A percentile compares a stretch with the other conserved stretches of the same genome.
These are phyloP conservation scores for Coreius guichenoti DNA, from an alignment of 2,797 vertebrate species.

Conservation along the genomic window DNA sequence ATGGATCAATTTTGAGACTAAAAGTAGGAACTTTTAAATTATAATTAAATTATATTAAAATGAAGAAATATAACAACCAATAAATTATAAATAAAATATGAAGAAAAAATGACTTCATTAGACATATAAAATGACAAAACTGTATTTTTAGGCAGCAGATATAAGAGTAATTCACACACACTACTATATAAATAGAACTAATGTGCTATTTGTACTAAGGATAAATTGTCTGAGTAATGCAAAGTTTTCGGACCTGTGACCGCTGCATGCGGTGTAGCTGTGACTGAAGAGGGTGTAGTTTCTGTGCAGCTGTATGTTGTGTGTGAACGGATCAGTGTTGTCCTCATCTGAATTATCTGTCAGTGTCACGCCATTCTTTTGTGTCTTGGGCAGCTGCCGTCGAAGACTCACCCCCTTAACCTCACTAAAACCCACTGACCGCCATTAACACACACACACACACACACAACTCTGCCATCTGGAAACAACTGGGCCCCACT, in stretches of 20 bases:
- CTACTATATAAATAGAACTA: not conserved
- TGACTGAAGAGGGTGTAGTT: not conserved
- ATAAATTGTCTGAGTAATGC: not conserved
- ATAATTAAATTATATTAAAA: not conserved
- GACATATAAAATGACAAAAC: not conserved
- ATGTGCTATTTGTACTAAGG: not conserved
- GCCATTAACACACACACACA: conserved; percentile 50
- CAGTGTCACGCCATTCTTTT: conserved; percentile 24
- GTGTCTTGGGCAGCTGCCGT: conserved; percentile 26
- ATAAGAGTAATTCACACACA: not conserved
- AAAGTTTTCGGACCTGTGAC: not conserved
- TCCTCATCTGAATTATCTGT: conserved; percentile 30
- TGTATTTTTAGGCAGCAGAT: not conserved
- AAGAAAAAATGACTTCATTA: not conserved
- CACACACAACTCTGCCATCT: conserved; percentile 44
- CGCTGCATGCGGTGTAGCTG: not conserved
- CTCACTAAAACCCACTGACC: conserved; percentile 38
- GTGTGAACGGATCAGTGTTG: conserved; percentile 20
- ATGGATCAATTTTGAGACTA: not conserved
- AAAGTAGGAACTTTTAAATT: not conserved
- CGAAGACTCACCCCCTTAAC: not conserved
- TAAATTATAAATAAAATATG: not conserved
- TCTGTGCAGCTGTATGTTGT: not conserved
- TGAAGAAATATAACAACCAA: not conserved
- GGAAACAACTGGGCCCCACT: conserved; percentile 52